Base-by-base conservation (phyloP, 2,797 vertebrate genomes). In the Dendrocincla tyrannina region DNA sequence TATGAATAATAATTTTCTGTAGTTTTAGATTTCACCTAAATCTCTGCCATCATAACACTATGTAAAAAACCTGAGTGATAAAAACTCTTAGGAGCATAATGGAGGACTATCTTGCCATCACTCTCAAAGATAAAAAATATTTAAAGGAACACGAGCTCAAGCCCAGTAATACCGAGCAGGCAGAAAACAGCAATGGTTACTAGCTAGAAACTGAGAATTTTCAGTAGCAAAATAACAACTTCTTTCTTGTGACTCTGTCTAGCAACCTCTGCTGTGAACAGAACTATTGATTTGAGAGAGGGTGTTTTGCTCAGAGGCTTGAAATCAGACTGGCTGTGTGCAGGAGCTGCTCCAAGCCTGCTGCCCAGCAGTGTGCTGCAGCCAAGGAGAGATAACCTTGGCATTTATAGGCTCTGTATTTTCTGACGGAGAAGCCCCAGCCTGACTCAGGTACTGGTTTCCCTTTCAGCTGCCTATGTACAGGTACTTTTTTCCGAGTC, bases 281-380 rank as follows among this genome's bases (percentile, higher is more conserved):
- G 88, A 90, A 93, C 72, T 91, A 94, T 93, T 68, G 88, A 95
- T 93, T 77, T 69, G 33, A 47, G 88, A 75, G 41, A 49, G 56
- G 47, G 18, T 83, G 60, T 64, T 93, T 88, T 84, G 66, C 69
- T 90, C 85, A 16, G 56, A 67, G 44, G 20, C 47, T 91, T 64
- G 53, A 75, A 81, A 68, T 78, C 73, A 86, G 76, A 41, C 42
- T 84, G 60, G 49, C 66, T 32, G 19, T 58, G 66, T 58, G 81
- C 75, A 76, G 70, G 42, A 91, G 63, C 59, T 83, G 9, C 63
- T 67, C 47, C 68, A 10, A 87, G 75, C 22, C 27, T 39, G 70
- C 74, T 83, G 73, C 63, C 83, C 77, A 90, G 69, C 62, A 73
- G n/a, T 12, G 13, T 2, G 9, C 58, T 75, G 5, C 7, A 83